Percentiles rank a stretch among this genome's conserved stretches.
Conservation (phyloP, 1,140 invertebrate genomes). For the Bombus ignitus region DNA sequence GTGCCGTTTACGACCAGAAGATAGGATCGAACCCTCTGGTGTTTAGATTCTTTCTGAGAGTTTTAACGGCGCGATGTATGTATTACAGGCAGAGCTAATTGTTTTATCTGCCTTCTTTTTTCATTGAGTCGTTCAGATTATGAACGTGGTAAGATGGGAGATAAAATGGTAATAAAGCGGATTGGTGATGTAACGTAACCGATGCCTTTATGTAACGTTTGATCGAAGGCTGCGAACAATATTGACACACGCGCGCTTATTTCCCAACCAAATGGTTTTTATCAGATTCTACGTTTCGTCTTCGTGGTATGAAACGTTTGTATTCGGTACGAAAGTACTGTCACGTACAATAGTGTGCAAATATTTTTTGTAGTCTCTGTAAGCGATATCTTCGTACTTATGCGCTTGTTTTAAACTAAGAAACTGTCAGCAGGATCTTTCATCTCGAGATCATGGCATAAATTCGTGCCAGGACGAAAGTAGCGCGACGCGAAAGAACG, state of each 20-base stretch:
- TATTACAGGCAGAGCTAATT: background rate
- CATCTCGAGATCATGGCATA: constrained; percentile 62
- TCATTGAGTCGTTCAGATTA: background rate
- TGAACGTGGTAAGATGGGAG: rapidly evolving
- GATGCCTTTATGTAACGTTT: no score
- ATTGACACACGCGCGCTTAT: no score
- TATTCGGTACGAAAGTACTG: no score
- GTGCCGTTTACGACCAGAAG: background rate
- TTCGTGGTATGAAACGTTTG: background rate
- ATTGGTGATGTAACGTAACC: no score
- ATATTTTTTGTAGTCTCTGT: no score
- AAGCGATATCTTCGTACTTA: background rate
- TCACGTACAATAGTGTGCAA: no score
- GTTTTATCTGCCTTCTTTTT: background rate
- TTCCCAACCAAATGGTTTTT: no score
- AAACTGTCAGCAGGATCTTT: constrained; percentile 42
- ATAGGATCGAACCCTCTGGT: constrained; percentile 1
- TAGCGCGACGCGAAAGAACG: constrained; percentile 54
- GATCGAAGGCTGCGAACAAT: no score
- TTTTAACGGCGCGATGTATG: background rate
- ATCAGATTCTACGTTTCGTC: no score
- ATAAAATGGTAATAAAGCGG: background rate
- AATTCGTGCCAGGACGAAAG: constrained; percentile 61
- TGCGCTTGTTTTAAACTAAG: background rate
- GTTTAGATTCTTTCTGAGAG: background rate